Conservation (phyloP, 2,113 vertebrate genomes). For the Nycticorax nycticorax region DNA sequence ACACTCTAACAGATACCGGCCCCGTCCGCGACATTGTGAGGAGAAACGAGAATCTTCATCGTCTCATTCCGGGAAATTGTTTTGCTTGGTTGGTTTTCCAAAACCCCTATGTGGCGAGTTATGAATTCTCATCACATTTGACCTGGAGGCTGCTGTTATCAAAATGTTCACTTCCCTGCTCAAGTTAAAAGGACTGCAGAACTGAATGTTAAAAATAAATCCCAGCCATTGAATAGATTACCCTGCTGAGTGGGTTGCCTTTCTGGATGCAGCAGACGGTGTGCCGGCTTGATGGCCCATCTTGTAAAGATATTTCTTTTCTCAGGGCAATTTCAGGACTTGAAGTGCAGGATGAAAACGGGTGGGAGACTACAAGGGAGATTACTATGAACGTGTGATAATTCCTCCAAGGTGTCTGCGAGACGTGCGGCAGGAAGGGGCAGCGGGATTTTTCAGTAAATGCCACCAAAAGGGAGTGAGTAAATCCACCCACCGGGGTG, state of each 20-base stretch:
- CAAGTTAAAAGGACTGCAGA: constrained; percentile 38
- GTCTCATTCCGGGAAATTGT: constrained; percentile 18
- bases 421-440: fast-evolving
- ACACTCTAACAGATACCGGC: background rate
- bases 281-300: background rate
- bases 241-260: background rate
- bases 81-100: constrained; percentile 35
- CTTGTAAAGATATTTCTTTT: constrained; percentile 11
- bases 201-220: constrained; percentile 17
- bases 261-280: background rate
- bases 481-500: background rate
- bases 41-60: background rate
- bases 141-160: constrained; percentile 43
- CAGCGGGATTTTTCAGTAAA: background rate
- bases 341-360: background rate
- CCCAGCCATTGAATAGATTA: constrained; percentile 14
- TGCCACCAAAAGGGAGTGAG: fast-evolving
- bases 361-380: background rate
- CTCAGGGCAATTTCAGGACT: background rate
- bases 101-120: constrained; percentile 5
- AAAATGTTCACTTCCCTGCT: constrained; percentile 38
- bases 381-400: background rate
- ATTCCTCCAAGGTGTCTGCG: background rate
- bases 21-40: background rate
- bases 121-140: constrained; percentile 60